A percentile compares a stretch with the other conserved stretches of the same genome.
Evolutionary conservation across 2,797 vertebrate species (phyloP).

Genomic region (Scleropages formosus): DNA sequence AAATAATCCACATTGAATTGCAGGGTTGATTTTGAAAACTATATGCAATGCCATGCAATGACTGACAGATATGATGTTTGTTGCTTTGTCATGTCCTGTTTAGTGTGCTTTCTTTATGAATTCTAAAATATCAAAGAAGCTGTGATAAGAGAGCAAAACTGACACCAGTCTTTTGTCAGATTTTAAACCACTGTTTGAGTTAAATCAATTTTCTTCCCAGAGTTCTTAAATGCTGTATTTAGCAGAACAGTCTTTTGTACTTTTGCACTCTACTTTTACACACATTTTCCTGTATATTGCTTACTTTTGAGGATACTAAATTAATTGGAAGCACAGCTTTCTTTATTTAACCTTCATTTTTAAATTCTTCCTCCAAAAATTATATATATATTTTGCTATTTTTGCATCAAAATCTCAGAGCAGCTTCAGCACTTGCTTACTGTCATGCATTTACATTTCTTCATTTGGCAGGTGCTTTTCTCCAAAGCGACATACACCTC

Average conservation of each 20-base stretch:
- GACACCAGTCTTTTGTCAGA: slow-evolving; percentile 1
- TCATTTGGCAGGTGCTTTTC: too few relatives aligned
- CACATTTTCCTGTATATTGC: too few relatives aligned
- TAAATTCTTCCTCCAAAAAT: neutral
- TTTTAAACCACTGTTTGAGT: neutral
- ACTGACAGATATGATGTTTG: too few relatives aligned
- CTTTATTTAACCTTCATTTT: neutral
- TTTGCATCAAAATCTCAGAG: slow-evolving; percentile 5
- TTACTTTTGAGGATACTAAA: neutral
- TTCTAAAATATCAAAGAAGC: neutral
- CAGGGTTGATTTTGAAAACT: too few relatives aligned
- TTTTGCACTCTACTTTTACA: too few relatives aligned
- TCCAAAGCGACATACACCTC: too few relatives aligned
- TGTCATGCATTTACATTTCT: too few relatives aligned
- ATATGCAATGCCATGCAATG: too few relatives aligned
- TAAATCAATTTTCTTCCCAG: neutral
- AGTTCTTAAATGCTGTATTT: neutral
- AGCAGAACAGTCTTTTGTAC: neutral
- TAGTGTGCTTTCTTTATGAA: neutral
- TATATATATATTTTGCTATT: neutral
- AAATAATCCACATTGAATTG: too few relatives aligned
- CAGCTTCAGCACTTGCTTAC: neutral
- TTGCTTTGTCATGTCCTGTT: too few relatives aligned
- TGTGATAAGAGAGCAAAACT: neutral
- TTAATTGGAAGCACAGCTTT: neutral